Evolutionary conservation across 2,888 invertebrate genomes (phyloP).

Genomic region (Mechanitis mazaeus): DNA sequence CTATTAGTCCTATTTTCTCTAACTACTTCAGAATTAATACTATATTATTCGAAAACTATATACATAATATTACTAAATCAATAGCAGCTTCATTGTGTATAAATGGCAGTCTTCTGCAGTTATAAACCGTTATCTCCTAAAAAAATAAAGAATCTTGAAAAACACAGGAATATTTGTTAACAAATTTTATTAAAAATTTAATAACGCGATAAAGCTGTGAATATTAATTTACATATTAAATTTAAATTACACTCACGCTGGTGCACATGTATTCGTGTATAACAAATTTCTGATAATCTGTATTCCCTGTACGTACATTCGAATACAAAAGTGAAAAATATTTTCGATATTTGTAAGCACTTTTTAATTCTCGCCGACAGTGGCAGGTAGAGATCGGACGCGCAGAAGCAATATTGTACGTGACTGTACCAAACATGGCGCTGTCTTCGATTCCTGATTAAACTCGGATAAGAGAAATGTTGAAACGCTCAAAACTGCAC

Average conservation of each 20-base stretch:
- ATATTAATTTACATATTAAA: too few species aligned
- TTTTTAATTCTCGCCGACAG: constrained; percentile 21
- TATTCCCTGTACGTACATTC: constrained; percentile 9
- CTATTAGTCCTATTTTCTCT: too few species aligned
- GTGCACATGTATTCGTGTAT: too few species aligned
- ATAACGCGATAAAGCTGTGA: too few species aligned
- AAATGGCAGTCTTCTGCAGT: too few species aligned
- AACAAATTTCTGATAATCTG: background rate
- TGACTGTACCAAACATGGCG: constrained; percentile 39
- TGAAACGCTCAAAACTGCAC: constrained; percentile 15
- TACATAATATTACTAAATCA: too few species aligned
- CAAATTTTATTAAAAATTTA: background rate
- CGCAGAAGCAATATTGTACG: constrained; percentile 45
- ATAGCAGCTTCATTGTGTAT: too few species aligned
- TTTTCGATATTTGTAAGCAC: constrained; percentile 17
- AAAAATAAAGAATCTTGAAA: too few species aligned
- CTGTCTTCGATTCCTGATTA: constrained; percentile 28
- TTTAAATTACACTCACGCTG: too few species aligned
- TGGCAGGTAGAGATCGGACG: constrained; percentile 23
- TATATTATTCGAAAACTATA: too few species aligned
- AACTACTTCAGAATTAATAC: too few species aligned
- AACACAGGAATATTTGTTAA: background rate
- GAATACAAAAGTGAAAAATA: constrained; percentile 18
- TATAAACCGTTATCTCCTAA: too few species aligned
- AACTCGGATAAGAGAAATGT: constrained; percentile 21